Evolutionary conservation across 2,797 vertebrate species (phyloP), one percentile per base, ranked within the genome.

Genomic region (Capromys pilorides): DNA sequence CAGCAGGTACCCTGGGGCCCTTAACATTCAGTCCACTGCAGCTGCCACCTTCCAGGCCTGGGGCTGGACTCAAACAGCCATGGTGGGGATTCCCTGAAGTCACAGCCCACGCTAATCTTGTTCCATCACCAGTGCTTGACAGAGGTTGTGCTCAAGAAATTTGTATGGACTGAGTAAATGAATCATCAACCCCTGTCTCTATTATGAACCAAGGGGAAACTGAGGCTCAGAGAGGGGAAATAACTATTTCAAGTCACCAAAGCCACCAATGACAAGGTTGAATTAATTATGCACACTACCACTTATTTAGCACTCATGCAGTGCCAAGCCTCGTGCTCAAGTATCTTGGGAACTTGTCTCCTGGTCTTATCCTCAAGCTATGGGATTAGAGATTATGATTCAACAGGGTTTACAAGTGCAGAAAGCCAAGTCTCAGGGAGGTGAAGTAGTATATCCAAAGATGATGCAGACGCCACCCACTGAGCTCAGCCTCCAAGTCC

Each of bases 231-330:
- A 92, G 39, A 62, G 33, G 39, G 21, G 22, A 66, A 90, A 87
- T 45, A 59, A 21, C 73, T 67, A 41, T 66, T 83, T 75, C 67
- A 54, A 69, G 84, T 66, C 39, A 31, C 73, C 31, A 61, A 95
- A 79, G 57, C 41, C 59, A 59, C 51, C 41, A 28, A 28, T n/a
- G 41, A 59, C 14, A 16, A 78, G 45, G 8, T 4, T 0, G 2
- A 86, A 64, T 39, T 33, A n/a, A 6, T 2, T 18, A 31, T 9
- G 22, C 45, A 5, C 31, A 18, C 36, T 18, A 4, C 21, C 22
- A 0, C 45, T 45, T 22, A 22, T 0, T 14, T 26, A 78, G 36
- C 61, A 7, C 67, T 33, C 64, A 11, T 6, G 24, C 1, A 2
- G 14, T 39, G 33, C 31, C 83, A 75, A 51, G 45, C 7, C 26